Evolutionary conservation across 1,140 invertebrate genomes (phyloP).

Genomic region (Cotesia vestalis): DNA sequence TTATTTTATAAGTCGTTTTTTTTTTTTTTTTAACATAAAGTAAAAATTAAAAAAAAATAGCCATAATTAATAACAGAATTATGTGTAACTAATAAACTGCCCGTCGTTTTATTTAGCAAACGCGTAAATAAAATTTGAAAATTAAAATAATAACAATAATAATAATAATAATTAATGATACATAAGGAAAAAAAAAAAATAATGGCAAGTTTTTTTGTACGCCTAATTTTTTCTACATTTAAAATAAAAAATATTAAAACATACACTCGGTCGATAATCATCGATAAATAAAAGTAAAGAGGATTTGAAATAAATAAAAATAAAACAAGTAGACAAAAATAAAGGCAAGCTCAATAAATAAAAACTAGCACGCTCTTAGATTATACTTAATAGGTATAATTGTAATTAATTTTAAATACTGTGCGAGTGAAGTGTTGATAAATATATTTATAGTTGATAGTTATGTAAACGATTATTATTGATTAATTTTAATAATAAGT

Average conservation of each 20-base stretch:
- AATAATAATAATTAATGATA: constrained; percentile 15
- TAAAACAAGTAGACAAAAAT: not conserved
- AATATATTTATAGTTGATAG: not conserved
- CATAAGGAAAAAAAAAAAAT: constrained; percentile 37
- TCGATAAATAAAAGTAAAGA: not conserved
- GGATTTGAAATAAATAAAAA: constrained; percentile 3
- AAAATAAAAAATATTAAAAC: constrained; percentile 27
- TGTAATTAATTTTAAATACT: not conserved
- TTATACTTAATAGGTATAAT: not conserved
- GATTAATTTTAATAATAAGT: constrained; percentile 4
- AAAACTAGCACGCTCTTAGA: no score
- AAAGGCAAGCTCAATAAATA: no score
- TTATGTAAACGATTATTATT: not conserved
- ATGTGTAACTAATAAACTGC: no score
- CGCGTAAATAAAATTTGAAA: no score
- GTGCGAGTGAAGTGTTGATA: no score
- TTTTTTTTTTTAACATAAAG: no score
- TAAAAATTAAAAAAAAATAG: no score
- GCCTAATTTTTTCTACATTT: constrained; percentile 52
- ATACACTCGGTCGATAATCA: not conserved
- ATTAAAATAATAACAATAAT: not conserved
- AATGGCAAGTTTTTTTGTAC: constrained; percentile 49
- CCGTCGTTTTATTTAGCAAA: no score
- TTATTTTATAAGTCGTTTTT: no score
- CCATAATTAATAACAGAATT: no score